Evolutionary conservation across 1,140 invertebrate species (phyloP).

Genomic region (Camponotus pennsylvanicus): DNA sequence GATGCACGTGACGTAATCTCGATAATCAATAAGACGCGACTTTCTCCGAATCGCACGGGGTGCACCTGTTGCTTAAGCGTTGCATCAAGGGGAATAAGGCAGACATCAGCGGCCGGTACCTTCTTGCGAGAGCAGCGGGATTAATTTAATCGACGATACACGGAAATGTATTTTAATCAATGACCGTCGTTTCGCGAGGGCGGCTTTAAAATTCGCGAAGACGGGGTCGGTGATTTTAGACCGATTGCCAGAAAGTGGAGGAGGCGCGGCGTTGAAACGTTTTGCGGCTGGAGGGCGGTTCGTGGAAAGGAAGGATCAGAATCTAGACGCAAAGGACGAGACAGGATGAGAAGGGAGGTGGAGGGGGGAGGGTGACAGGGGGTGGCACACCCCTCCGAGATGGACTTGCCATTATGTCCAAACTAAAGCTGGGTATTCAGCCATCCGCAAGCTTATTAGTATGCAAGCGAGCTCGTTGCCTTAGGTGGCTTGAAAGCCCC

Average conservation of each 20-base stretch:
- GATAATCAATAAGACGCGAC: constrained; percentile 17
- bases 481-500: constrained; percentile 83
- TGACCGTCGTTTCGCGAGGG: background rate
- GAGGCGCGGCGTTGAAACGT: constrained; percentile 63
- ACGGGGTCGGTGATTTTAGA: background rate
- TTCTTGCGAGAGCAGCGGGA: background rate
- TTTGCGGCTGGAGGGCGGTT: constrained; percentile 56
- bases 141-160: background rate
- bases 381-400: constrained; percentile 73
- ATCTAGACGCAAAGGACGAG: background rate
- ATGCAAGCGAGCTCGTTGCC: constrained; percentile 83
- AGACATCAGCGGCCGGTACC: constrained; percentile 16
- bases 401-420: constrained; percentile 84
- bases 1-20: constrained; percentile 26
- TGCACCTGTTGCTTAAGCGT: constrained; percentile 72
- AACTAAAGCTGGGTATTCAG: constrained; percentile 83
- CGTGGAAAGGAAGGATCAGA: constrained; percentile 26
- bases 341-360: no score
- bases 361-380: constrained; percentile 13
- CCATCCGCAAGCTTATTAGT: constrained; percentile 83
- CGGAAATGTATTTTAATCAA: background rate
- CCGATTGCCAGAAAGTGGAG: background rate
- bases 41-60: constrained; percentile 30
- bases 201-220: constrained; percentile 17
- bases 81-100: constrained; percentile 6